Percentiles rank a stretch among this genome's conserved stretches.
Conservation (phyloP, 64 coral and sea anemone species). For the Astreopora myriophthalma region DNA sequence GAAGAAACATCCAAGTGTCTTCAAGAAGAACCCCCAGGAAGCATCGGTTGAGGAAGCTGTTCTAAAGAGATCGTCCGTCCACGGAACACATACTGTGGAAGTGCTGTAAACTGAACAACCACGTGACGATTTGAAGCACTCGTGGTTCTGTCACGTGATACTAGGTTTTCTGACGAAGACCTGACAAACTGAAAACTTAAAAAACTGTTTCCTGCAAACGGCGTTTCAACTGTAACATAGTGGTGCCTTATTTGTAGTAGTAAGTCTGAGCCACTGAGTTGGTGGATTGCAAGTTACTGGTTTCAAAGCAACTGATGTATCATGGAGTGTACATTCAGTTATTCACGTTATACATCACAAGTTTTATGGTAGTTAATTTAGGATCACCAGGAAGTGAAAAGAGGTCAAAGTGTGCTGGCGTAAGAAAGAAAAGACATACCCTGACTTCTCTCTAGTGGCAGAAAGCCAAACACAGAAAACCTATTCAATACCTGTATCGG, state of each 20-base stretch:
- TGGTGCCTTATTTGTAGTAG: background rate
- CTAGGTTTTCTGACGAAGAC: background rate
- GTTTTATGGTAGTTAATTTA: background rate
- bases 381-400: background rate
- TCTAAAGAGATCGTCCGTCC: constrained; percentile 4
- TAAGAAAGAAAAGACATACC: background rate
- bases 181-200: background rate
- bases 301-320: background rate
- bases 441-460: background rate
- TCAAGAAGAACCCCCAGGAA: background rate
- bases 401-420: background rate
- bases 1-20: background rate
- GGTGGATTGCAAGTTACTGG: background rate
- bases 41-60: constrained; percentile 23
- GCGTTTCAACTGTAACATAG: background rate
- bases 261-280: background rate
- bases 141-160: background rate
- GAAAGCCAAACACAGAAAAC: background rate
- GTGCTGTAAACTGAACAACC: background rate
- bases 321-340: no score
- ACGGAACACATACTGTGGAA: background rate
- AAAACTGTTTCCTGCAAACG: background rate
- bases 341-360: background rate
- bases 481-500: background rate
- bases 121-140: background rate